These are phyloP conservation scores for Lasioglossum pauxillum DNA, from an alignment of 2,888 invertebrate genomes.

Conservation along the genomic window DNA sequence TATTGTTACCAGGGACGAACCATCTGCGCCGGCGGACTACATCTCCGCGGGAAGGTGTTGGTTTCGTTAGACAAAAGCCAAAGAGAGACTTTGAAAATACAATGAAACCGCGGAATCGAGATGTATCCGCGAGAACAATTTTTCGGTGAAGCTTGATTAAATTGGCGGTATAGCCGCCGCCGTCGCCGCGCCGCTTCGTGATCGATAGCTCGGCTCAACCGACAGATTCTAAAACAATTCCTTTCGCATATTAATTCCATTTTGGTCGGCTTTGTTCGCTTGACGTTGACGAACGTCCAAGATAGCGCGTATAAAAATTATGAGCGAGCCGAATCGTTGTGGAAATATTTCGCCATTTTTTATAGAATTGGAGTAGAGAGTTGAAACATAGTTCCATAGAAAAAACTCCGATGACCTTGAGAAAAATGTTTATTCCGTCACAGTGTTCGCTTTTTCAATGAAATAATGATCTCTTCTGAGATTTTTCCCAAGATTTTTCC, in stretches of 20 bases:
- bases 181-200: background rate
- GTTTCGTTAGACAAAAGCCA: no score
- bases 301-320: background rate
- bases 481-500: no score
- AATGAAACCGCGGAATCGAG: background rate
- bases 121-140: background rate
- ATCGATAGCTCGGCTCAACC: constrained; percentile 1
- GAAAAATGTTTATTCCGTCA: no score
- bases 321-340: background rate
- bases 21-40: background rate
- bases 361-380: background rate
- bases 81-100: no score
- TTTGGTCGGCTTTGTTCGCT: background rate
- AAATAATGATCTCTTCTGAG: no score
- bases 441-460: no score
- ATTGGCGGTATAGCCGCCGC: background rate
- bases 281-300: background rate
- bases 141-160: constrained; percentile 13
- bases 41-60: background rate
- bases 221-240: background rate
- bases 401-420: no score
- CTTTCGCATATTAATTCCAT: constrained; percentile 11
- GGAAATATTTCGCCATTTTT: background rate
- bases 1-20: background rate
- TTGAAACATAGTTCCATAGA: background rate